Percentiles rank a stretch among this genome's conserved stretches.
These are phyloP conservation scores for Euthynnus affinis DNA, from an alignment of 2,797 vertebrate genomes.

Conservation along the genomic window DNA sequence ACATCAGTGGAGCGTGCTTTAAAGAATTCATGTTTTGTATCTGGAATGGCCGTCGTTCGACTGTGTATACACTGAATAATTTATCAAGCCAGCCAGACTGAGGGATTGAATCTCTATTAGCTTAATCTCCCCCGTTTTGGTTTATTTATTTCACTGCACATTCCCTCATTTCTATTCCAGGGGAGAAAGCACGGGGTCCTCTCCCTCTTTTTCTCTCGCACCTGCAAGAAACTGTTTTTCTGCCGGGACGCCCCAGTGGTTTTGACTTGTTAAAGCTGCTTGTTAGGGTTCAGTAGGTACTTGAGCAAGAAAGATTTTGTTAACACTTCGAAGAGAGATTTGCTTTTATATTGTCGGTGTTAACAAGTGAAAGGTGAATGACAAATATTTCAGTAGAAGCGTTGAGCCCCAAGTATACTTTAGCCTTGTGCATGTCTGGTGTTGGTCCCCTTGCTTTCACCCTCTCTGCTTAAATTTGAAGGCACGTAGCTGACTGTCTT, in stretches of 20 bases:
- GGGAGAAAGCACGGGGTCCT: constrained; percentile 58
- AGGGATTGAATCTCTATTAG: constrained; percentile 88
- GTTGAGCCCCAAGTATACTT: constrained; percentile 14
- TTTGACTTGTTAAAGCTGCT: constrained; percentile 74
- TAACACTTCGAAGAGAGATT: constrained; percentile 62
- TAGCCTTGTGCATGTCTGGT: constrained; percentile 24
- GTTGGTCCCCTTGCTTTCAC: constrained; percentile 19
- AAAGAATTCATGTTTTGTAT: constrained; percentile 87
- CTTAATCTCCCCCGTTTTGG: constrained; percentile 85
- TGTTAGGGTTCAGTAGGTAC: constrained; percentile 67
- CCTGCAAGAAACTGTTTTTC: constrained; percentile 74
- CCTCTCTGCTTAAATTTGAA: constrained; percentile 35
- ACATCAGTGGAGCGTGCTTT: constrained; percentile 82
- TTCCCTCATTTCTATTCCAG: constrained; percentile 79
- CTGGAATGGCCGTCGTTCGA: constrained; percentile 80
- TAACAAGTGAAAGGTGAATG: constrained; percentile 68
- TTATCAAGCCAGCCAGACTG: constrained; percentile 85
- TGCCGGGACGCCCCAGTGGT: constrained; percentile 65
- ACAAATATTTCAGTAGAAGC: constrained; percentile 44
- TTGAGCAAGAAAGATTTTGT: constrained; percentile 64
- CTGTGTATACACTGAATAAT: constrained; percentile 88
- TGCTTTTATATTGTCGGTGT: constrained; percentile 65
- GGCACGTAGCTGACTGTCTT: constrained; percentile 16
- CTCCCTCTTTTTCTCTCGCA: constrained; percentile 58
- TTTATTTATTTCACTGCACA: constrained; percentile 85